Percentiles rank a stretch among this genome's conserved stretches.
Conservation (phyloP, 2,113 vertebrate species). For the Amblyornis subalaris region DNA sequence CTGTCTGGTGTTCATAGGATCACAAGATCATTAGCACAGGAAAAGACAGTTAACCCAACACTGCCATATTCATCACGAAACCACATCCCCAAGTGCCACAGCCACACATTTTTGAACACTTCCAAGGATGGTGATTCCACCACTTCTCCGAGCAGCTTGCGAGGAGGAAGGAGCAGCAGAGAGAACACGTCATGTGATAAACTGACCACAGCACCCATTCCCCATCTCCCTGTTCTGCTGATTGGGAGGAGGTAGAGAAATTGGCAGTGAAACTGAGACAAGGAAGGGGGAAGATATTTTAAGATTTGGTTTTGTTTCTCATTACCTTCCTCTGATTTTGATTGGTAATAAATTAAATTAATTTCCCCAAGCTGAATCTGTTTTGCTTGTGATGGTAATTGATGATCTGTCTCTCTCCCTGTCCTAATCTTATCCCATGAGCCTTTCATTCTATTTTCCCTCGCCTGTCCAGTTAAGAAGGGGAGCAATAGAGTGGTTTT, state of each 20-base stretch:
- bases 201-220: neutral
- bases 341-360: neutral
- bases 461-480: neutral
- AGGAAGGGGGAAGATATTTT: neutral
- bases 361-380: neutral
- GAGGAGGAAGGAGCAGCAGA: neutral
- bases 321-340: neutral
- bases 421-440: neutral
- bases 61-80: neutral
- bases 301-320: neutral
- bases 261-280: neutral
- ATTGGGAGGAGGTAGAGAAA: neutral
- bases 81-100: too few relatives aligned
- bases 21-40: neutral
- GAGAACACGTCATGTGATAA: fast-evolving
- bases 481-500: fast-evolving
- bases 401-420: neutral
- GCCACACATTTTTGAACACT: neutral
- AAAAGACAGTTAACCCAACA: neutral
- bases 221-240: fast-evolving
- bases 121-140: neutral
- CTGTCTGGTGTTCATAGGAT: neutral
- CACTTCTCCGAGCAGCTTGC: neutral
- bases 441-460: neutral
- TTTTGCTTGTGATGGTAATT: neutral